phyloP scores from a whole-genome alignment of 2,797 vertebrate genomes.

The Mormyrus hasselquistii region DNA sequence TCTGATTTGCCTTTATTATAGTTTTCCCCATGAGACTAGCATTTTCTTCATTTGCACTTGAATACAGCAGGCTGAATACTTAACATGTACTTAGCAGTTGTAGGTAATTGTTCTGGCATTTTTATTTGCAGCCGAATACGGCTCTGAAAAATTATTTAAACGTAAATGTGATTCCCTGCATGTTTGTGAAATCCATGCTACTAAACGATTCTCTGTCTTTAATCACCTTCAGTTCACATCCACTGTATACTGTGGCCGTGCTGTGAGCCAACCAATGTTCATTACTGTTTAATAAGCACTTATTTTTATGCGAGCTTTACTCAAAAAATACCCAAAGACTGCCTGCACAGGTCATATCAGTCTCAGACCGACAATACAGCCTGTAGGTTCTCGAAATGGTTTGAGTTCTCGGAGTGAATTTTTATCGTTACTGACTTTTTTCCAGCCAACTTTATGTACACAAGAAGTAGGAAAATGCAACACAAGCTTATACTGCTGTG shows the following conservation, averaged over 20 bases:
- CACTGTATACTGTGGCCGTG: not conserved
- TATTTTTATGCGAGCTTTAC: not conserved
- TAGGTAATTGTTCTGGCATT: not conserved
- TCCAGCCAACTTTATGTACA: not conserved
- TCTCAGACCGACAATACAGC: not conserved
- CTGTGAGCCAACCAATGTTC: not conserved
- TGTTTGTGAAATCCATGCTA: not conserved
- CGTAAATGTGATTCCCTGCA: not conserved
- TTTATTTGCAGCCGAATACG: not conserved
- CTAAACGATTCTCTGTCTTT: not conserved
- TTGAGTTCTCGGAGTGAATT: not conserved
- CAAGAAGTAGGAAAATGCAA: not conserved
- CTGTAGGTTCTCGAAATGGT: not conserved
- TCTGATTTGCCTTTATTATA: not conserved
- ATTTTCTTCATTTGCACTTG: constrained; percentile 1
- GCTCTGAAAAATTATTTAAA: not conserved
- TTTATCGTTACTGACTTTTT: not conserved
- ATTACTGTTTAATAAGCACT: not conserved
- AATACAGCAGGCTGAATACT: not conserved
- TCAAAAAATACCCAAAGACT: not conserved
- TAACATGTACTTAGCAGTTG: not conserved
- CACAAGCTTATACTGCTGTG: not conserved
- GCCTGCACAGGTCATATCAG: not conserved
- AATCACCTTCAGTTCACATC: not conserved
- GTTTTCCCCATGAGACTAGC: not conserved